A percentile compares a stretch with the other conserved stretches of the same genome.
Conservation (phyloP, 2,797 vertebrate genomes). For the Notolabrus celidotus region DNA sequence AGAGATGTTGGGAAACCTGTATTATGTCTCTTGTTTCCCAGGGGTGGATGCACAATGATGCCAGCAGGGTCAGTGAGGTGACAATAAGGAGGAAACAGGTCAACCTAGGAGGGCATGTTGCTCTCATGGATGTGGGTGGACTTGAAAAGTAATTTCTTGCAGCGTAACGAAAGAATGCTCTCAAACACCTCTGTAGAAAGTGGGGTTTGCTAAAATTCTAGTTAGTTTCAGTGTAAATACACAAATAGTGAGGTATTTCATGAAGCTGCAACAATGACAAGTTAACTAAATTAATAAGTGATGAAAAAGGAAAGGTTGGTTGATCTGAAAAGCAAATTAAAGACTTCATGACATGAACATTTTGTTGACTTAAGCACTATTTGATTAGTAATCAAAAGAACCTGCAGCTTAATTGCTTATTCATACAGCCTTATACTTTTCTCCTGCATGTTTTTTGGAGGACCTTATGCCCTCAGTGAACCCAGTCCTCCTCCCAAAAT, state of each 20-base stretch:
- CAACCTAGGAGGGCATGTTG: constrained; percentile 5
- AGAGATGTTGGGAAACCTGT: neutral
- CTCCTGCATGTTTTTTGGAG: neutral
- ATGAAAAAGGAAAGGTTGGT: no score
- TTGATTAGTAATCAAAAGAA: no score
- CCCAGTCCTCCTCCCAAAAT: neutral
- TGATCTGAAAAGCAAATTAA: no score
- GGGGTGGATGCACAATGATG: constrained; percentile 35
- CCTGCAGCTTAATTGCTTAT: neutral
- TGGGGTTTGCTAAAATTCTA: no score
- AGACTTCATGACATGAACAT: no score
- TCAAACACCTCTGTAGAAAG: no score
- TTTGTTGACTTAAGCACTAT: no score
- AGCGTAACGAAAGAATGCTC: no score
- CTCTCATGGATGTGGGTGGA: constrained; percentile 24
- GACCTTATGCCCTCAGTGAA: neutral
- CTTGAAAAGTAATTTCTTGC: neutral
- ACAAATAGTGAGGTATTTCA: no score
- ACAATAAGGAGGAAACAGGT: constrained; percentile 23
- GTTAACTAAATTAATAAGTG: no score
- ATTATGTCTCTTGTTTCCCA: constrained; percentile 19
- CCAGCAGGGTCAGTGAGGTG: constrained; percentile 33
- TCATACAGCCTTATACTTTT: neutral
- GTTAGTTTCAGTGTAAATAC: no score
- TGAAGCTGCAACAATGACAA: no score